A percentile compares a stretch with the other conserved stretches of the same genome.
Evolutionary conservation across 2,113 vertebrate genomes (phyloP).

Genomic region (Rhinolophus sinicus): DNA sequence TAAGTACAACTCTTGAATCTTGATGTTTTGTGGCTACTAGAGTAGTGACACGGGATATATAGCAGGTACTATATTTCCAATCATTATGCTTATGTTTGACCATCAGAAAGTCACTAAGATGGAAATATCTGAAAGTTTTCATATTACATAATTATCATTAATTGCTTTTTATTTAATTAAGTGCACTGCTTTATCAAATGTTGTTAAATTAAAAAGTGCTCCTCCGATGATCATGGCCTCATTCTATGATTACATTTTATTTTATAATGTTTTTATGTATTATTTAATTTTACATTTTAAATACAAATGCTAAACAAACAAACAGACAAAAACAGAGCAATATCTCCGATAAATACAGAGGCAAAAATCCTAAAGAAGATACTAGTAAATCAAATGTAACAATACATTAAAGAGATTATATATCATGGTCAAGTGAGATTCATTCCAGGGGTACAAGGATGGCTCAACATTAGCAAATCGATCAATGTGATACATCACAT

Average conservation of each 20-base stretch:
- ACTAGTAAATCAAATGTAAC: no score
- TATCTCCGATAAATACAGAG: no score
- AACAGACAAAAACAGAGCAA: no score
- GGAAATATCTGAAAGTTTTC: slow-evolving; percentile 44
- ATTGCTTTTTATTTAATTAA: slow-evolving; percentile 52
- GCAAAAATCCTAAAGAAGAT: no score
- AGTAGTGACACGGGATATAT: no score
- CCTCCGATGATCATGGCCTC: slow-evolving; percentile 42
- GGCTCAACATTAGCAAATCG: no score
- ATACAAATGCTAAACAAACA: slow-evolving; percentile 70
- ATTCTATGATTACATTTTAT: slow-evolving; percentile 34
- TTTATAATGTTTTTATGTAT: slow-evolving; percentile 62
- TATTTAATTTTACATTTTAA: slow-evolving; percentile 65
- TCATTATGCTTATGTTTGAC: background rate
- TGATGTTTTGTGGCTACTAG: background rate
- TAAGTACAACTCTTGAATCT: background rate
- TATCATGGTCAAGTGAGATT: no score
- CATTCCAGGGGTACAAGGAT: no score
- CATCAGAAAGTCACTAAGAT: background rate
- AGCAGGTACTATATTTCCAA: background rate
- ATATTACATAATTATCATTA: slow-evolving; percentile 48
- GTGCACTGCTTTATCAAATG: slow-evolving; percentile 36
- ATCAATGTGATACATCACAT: no score
- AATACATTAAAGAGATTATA: no score
- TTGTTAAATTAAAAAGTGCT: slow-evolving; percentile 68